These are phyloP conservation scores for Corydoras sp. DNA, from an alignment of 2,113 vertebrate genomes.

Conservation along the genomic window DNA sequence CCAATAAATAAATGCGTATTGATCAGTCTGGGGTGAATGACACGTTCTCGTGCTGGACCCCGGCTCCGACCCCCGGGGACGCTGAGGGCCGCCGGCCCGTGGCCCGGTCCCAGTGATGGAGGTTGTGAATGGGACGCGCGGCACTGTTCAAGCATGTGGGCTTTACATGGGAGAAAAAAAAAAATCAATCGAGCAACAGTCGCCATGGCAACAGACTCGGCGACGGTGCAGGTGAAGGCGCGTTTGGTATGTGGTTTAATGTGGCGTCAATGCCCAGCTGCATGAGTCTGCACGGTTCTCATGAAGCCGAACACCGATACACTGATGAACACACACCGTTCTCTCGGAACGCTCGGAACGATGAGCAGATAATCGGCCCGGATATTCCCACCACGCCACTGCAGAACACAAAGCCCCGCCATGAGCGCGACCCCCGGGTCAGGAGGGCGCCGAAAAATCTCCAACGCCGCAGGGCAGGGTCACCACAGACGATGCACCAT, in stretches of 20 bases:
- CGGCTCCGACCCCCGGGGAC: no score
- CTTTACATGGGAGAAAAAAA: constrained; percentile 9
- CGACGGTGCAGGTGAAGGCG: constrained; percentile 29
- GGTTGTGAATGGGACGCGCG: constrained; percentile 3
- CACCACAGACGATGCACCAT: not conserved
- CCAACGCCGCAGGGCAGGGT: not conserved
- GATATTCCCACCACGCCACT: not conserved
- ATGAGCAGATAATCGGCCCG: no score
- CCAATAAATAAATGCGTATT: no score
- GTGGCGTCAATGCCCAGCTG: constrained; percentile 3
- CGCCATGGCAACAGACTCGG: constrained; percentile 42
- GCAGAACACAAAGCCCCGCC: constrained; percentile 12
- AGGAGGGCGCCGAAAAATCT: constrained; percentile 3
- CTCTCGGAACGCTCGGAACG: no score
- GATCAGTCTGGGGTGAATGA: no score
- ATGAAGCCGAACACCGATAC: no score
- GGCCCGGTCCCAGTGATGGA: not conserved
- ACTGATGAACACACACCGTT: no score
- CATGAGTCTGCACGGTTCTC: no score
- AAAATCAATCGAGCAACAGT: constrained; percentile 38
- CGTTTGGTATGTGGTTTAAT: not conserved
- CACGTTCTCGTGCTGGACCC: no score
- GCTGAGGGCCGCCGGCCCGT: no score
- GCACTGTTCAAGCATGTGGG: constrained; percentile 16
- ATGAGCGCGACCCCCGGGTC: constrained; percentile 16